Evolutionary conservation across 1,140 invertebrate genomes (phyloP).

Genomic region (Drosophila neocordata): DNA sequence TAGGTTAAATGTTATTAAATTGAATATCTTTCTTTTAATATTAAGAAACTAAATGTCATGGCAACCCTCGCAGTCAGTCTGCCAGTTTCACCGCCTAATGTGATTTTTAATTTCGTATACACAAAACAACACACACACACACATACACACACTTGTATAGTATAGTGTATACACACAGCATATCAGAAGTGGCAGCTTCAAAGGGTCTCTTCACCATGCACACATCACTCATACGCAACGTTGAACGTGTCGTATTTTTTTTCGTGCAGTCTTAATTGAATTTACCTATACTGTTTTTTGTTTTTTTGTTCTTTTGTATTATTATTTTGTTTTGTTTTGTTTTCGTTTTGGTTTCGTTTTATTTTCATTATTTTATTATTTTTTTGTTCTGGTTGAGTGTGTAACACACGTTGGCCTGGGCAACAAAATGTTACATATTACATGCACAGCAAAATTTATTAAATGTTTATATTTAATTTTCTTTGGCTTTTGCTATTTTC

Average conservation of each 20-base stretch:
- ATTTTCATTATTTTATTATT: not conserved
- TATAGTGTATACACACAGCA: not conserved
- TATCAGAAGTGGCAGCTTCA: constrained; percentile 16
- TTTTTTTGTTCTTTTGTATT: not conserved
- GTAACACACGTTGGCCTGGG: constrained; percentile 47
- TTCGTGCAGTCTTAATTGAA: constrained; percentile 66
- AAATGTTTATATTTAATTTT: constrained; percentile 11
- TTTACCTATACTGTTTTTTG: constrained; percentile 36
- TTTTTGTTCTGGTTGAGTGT: not conserved
- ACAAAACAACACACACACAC: constrained; percentile 1
- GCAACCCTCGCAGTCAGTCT: constrained; percentile 23
- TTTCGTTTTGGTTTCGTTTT: not conserved
- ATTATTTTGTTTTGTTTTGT: not conserved
- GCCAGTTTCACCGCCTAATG: constrained; percentile 35
- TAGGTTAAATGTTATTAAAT: no score
- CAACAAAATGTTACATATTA: constrained; percentile 6
- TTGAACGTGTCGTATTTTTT: constrained; percentile 27
- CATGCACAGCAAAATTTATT: not conserved
- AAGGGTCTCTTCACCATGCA: constrained; percentile 36
- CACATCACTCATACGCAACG: constrained; percentile 64
- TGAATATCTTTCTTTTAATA: not conserved
- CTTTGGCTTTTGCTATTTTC: constrained; percentile 8
- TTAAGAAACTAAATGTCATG: constrained; percentile 5
- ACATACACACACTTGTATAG: not conserved
- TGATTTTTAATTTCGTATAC: constrained; percentile 69